Conservation (phyloP, 2,888 invertebrate genomes). For the Phortica okadai region DNA sequence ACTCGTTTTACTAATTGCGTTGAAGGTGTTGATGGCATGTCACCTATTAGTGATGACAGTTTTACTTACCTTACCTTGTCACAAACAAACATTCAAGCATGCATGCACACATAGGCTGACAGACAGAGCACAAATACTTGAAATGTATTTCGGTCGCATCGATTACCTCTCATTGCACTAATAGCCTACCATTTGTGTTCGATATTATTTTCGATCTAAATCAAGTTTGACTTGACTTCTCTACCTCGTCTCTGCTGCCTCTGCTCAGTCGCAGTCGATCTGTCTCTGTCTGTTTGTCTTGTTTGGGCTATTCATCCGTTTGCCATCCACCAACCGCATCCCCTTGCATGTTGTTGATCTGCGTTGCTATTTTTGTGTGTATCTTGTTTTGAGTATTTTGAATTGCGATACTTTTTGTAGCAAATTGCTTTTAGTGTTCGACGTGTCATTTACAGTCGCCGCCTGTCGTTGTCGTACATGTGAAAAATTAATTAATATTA, state of each 20-base stretch:
- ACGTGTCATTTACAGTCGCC: conserved; percentile 53
- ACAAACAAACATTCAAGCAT: background rate
- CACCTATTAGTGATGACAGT: background rate
- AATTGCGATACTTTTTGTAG: conserved; percentile 23
- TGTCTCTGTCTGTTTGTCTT: conserved; percentile 1
- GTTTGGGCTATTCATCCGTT: background rate
- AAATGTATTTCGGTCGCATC: conserved; percentile 4
- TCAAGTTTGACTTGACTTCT: background rate
- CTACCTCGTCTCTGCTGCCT: background rate
- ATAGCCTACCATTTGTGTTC: conserved; percentile 15
- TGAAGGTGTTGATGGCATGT: conserved; percentile 1
- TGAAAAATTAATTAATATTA: conserved; percentile 33
- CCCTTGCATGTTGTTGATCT: background rate
- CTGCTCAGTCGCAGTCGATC: background rate
- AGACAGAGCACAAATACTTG: background rate
- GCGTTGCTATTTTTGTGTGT: background rate
- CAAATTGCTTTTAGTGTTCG: conserved; percentile 65
- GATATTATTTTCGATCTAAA: background rate
- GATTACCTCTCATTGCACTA: conserved; percentile 6
- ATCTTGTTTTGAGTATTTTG: background rate
- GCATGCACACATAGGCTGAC: too few relatives aligned
- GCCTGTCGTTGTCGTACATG: conserved; percentile 23
- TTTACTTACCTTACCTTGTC: background rate
- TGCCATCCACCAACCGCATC: background rate
- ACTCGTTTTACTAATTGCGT: background rate